These are phyloP conservation scores for Bubo blakistoni DNA, from an alignment of 2,113 vertebrate species.

Conservation along the genomic window DNA sequence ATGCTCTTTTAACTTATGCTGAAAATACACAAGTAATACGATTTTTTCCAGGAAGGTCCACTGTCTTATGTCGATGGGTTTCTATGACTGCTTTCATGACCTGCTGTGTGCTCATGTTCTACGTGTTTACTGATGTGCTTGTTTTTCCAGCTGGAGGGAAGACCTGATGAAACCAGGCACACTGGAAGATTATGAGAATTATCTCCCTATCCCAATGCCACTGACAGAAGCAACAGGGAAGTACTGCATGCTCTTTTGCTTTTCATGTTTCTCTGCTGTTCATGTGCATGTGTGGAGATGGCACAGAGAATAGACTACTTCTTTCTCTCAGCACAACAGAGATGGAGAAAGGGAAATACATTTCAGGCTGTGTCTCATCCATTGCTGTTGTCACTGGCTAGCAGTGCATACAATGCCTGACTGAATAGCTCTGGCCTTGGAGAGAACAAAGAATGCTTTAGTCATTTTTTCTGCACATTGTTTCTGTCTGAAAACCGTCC, in stretches of 20 bases:
- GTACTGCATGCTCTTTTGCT: background rate
- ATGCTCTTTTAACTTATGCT: background rate
- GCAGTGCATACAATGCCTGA: background rate
- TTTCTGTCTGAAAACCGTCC: background rate
- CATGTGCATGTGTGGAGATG: rapidly evolving
- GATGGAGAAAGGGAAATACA: background rate
- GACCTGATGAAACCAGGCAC: background rate
- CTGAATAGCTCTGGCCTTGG: background rate
- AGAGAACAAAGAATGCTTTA: background rate
- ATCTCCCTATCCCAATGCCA: background rate
- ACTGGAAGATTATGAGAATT: background rate
- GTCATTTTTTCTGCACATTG: background rate
- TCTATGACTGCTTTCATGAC: background rate
- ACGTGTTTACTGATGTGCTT: background rate
- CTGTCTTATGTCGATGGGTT: background rate
- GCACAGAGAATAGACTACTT: background rate
- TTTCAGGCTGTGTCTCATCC: background rate
- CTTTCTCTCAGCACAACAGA: background rate
- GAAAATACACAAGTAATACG: background rate
- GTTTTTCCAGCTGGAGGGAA: background rate
- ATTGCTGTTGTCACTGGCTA: background rate
- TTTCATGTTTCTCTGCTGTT: background rate
- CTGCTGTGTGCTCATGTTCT: background rate
- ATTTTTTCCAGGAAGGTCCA: background rate
- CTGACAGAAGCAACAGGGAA: background rate